Evolutionary conservation across 2,888 invertebrate genomes (phyloP).

Genomic region (Cosmorhoe ocellata): DNA sequence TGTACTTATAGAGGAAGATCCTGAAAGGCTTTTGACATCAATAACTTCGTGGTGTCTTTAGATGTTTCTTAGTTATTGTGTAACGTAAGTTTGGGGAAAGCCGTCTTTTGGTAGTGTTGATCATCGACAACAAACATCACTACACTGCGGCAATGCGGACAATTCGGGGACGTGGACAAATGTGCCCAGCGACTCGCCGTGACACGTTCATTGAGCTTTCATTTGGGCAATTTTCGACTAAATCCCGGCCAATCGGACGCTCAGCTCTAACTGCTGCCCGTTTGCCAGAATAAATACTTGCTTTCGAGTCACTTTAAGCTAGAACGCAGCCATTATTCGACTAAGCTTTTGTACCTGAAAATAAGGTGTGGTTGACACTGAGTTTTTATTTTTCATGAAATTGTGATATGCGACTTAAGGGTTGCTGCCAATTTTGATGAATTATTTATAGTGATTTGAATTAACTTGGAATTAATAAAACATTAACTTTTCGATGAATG

Average conservation of each 20-base stretch:
- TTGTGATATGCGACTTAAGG: too few relatives aligned
- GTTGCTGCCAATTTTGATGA: too few relatives aligned
- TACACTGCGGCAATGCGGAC: conserved; percentile 76
- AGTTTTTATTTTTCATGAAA: conserved; percentile 1
- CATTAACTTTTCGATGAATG: too few relatives aligned
- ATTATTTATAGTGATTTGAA: too few relatives aligned
- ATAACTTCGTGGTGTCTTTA: too few relatives aligned
- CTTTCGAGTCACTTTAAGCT: conserved; percentile 43
- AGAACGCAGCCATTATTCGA: conserved; percentile 24
- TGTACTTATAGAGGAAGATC: too few relatives aligned
- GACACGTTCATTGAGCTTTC: conserved; percentile 81
- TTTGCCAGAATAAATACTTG: conserved; percentile 59
- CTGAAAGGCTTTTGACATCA: too few relatives aligned
- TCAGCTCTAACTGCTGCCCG: conserved; percentile 57
- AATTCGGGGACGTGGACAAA: conserved; percentile 77
- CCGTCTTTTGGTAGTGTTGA: not conserved
- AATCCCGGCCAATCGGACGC: conserved; percentile 73
- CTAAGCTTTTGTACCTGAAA: conserved; percentile 8
- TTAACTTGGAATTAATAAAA: too few relatives aligned
- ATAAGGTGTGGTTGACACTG: not conserved
- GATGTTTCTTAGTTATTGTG: too few relatives aligned
- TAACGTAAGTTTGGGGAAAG: too few relatives aligned
- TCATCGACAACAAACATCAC: conserved; percentile 50
- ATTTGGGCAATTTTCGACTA: conserved; percentile 80
- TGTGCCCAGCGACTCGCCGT: conserved; percentile 72